These are phyloP conservation scores for Drosophila affinis DNA, from an alignment of 2,888 invertebrate species.

Conservation along the genomic window DNA sequence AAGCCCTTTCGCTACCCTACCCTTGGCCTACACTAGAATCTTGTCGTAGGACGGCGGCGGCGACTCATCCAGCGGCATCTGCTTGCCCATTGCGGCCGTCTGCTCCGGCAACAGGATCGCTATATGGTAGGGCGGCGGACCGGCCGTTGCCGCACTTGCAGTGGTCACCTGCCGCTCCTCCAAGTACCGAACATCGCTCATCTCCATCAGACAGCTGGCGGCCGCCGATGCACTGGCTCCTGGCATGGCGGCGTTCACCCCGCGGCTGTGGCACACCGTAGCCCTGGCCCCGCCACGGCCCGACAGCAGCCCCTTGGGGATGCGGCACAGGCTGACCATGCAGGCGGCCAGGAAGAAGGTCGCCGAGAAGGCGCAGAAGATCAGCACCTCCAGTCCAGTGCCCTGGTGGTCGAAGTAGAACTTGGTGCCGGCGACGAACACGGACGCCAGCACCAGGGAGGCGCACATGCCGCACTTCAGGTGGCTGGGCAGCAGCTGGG, in stretches of 20 bases:
- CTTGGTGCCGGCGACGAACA: slow-evolving; percentile 89
- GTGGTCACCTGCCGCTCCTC: slow-evolving; percentile 54
- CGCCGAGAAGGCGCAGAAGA: slow-evolving; percentile 87
- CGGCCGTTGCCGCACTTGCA: slow-evolving; percentile 69
- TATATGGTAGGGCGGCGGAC: slow-evolving; percentile 93
- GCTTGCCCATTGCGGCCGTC: slow-evolving; percentile 68
- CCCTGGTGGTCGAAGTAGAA: slow-evolving; percentile 89
- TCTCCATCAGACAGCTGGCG: slow-evolving; percentile 54
- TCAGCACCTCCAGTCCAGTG: slow-evolving; percentile 86
- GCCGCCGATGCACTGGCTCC: slow-evolving; percentile 22
- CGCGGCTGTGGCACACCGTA: slow-evolving; percentile 61
- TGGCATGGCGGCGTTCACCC: neutral
- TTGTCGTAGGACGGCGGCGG: slow-evolving; percentile 91
- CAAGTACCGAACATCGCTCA: slow-evolving; percentile 61
- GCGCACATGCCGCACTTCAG: slow-evolving; percentile 89
- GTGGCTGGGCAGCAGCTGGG: slow-evolving; percentile 84
- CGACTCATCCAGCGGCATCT: slow-evolving; percentile 84
- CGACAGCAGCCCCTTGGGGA: slow-evolving; percentile 82
- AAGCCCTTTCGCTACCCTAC: slow-evolving; percentile 33
- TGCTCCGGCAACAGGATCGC: slow-evolving; percentile 89
- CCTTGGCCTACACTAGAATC: slow-evolving; percentile 87
- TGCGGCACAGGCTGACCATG: slow-evolving; percentile 86
- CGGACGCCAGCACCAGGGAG: slow-evolving; percentile 88
- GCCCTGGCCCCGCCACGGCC: slow-evolving; percentile 59
- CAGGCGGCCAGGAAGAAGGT: slow-evolving; percentile 87